A percentile compares a stretch with the other conserved stretches of the same genome.
Evolutionary conservation across 2,113 vertebrate genomes (phyloP).

Genomic region (Sardina pilchardus): DNA sequence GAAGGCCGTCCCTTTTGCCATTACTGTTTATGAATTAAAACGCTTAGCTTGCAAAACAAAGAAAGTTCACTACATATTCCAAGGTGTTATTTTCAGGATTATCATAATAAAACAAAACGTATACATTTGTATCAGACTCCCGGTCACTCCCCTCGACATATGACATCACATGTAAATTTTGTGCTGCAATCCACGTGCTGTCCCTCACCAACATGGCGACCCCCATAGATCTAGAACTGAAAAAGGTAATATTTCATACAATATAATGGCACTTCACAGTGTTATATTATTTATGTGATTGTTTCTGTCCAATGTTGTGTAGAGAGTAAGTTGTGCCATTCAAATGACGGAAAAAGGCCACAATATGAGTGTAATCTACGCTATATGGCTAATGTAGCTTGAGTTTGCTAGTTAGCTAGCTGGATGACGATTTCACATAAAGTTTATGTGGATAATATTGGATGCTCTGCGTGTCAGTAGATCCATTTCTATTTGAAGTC

Average conservation of each 20-base stretch:
- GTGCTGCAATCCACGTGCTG: neutral
- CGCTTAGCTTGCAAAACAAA: too few relatives aligned
- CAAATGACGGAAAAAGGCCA: neutral
- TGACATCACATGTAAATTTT: neutral
- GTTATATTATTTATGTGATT: neutral
- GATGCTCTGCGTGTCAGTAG: neutral
- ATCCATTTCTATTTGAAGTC: neutral
- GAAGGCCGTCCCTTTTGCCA: too few relatives aligned
- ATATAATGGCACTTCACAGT: neutral
- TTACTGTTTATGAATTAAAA: too few relatives aligned
- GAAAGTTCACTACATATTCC: too few relatives aligned
- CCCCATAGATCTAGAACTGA: constrained; percentile 73
- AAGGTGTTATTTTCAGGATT: too few relatives aligned
- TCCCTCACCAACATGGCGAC: constrained; percentile 64
- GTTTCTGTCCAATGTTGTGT: neutral
- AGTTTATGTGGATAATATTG: neutral
- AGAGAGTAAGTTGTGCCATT: neutral
- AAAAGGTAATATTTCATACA: constrained; percentile 64
- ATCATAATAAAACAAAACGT: too few relatives aligned
- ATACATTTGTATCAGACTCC: neutral
- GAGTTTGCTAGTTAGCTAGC: neutral
- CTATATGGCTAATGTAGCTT: neutral
- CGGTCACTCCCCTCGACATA: too few relatives aligned
- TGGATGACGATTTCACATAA: neutral
- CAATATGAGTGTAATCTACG: neutral